Base-by-base conservation (phyloP, 2,797 vertebrate genomes). In the Gobio occitaniae region DNA sequence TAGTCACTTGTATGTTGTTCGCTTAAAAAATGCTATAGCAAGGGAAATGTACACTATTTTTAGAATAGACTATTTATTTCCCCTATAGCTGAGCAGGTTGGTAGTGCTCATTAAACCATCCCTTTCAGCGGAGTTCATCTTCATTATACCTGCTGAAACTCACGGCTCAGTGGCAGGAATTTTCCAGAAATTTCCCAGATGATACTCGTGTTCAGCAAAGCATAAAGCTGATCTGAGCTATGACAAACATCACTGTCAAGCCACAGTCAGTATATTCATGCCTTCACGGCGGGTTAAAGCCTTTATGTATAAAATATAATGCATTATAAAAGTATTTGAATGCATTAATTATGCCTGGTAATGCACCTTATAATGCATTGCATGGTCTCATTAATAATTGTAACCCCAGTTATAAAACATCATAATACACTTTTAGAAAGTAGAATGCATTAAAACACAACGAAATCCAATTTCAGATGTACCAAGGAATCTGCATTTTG, bases 11-110 rank as follows among this genome's bases (percentile, higher is more conserved):
- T 15, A 7, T 65, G 29, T 32, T 65, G 13, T 50, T 70, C 13
- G 29, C 52, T 65, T 65, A n/a, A 56, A 65, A 78, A 78, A 78
- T 15, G 44, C 80, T 38, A 36, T 36, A 68, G 77, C 66, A 48
- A 17, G 83, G 56, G 15, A 84, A 38, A 79, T 41, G 25, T 25
- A 9, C 21, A 63, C 21, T 87, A 83, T 86, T 85, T 86, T 86
- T 65, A 83, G 47, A 84, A 47, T 1, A 13, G 8, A 61, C 41
- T 69, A 13, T 76, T 83, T 72, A 78, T 56, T 78, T 47, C 25
- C 25, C 52, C 52, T 85, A 32, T 68, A 54, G 61, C 76, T 15
- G 63, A 70, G 61, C 75, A 54, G 82, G 50, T n/a, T 78, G 52
- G 66, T 56, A 17, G 66, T 25, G 29, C 63, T 84, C 68, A 48